Conservation (phyloP, 2,113 vertebrate genomes). For the Glaucomys volans region DNA sequence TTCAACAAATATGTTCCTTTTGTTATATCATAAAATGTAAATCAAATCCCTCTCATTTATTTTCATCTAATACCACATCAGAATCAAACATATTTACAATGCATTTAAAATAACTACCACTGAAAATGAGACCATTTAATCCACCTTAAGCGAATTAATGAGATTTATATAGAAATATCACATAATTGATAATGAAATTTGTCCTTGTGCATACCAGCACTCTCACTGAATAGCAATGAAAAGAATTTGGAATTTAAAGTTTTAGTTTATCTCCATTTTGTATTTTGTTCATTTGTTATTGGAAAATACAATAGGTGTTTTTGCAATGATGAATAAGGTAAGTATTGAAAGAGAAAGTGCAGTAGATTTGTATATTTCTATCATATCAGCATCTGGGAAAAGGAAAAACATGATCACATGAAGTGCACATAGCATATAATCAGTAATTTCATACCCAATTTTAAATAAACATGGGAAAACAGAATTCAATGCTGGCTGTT, state of each 20-base stretch:
- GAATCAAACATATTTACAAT: constrained; percentile 76
- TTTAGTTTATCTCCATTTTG: constrained; percentile 26
- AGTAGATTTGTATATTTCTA: neutral
- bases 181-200: constrained; percentile 86
- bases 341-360: neutral
- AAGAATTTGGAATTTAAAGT: constrained; percentile 78
- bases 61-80: constrained; percentile 73
- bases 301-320: constrained; percentile 28
- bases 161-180: constrained; percentile 92
- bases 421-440: neutral
- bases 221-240: constrained; percentile 89
- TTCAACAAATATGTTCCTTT: neutral
- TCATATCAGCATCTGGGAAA: neutral
- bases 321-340: neutral
- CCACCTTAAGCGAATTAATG: constrained; percentile 89
- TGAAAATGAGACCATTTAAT: constrained; percentile 88
- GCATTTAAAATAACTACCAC: constrained; percentile 82
- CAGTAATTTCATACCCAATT: neutral
- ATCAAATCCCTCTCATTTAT: constrained; percentile 62
- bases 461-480: neutral
- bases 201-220: constrained; percentile 89
- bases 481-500: neutral
- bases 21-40: constrained; percentile 9
- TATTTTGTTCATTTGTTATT: constrained; percentile 47
- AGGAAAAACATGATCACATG: neutral